Percentiles rank a stretch among this genome's conserved stretches.
Evolutionary conservation across 2,797 vertebrate genomes (phyloP).

Genomic region (Manis crassicaudata): DNA sequence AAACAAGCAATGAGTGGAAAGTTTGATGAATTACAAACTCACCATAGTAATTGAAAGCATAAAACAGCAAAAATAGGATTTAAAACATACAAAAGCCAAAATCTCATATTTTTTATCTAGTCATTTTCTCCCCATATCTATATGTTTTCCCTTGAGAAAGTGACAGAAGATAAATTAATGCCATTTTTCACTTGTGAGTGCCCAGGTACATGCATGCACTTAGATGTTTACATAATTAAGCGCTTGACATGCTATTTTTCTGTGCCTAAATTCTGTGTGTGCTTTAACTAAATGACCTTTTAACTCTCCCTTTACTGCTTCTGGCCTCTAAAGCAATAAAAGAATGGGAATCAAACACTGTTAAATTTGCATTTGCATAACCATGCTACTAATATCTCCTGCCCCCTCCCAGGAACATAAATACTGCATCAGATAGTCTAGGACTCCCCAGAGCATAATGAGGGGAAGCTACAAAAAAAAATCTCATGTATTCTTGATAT

Average conservation of each 20-base stretch:
- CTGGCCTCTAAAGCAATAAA: background rate
- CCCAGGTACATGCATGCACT: background rate
- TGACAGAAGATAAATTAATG: background rate
- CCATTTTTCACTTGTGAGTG: background rate
- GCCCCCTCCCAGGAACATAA: rapidly evolving
- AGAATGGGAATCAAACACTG: background rate
- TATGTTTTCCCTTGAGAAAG: background rate
- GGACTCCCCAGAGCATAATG: rapidly evolving
- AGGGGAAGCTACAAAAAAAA: background rate
- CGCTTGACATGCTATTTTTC: background rate
- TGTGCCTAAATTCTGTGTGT: background rate
- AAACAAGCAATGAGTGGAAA: background rate
- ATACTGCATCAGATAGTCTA: background rate
- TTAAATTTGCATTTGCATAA: background rate
- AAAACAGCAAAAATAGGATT: background rate
- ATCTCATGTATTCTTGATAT: background rate
- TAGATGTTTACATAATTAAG: background rate
- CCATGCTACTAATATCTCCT: background rate
- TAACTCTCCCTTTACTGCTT: background rate
- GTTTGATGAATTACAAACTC: background rate
- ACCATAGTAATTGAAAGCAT: background rate
- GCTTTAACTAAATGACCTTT: background rate
- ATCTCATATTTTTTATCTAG: background rate
- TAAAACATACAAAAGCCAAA: background rate
- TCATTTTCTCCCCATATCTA: background rate